Base-by-base conservation (phyloP, 2,113 vertebrate species). In the Cheirogaleus medius region DNA sequence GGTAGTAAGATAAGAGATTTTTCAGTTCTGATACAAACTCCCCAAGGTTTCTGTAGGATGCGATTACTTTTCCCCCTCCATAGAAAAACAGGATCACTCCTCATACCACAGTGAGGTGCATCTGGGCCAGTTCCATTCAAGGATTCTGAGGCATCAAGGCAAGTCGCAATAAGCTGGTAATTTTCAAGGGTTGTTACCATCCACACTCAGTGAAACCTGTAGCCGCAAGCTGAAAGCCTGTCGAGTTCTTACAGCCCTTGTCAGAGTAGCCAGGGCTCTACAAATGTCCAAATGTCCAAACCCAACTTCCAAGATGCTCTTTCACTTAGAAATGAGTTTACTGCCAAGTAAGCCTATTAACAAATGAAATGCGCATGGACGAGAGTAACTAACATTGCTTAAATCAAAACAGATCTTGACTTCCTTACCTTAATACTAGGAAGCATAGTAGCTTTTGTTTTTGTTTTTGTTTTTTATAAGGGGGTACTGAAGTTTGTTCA, bases 341-440 rank as follows among this genome's bases (percentile, higher is more conserved):
- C 86, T 96, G 95, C 93, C 92, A 92, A 95, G 85, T 39, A 95
- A 96, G 83, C 60, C 93, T 93, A 6, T 32, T 73, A 90, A 37
- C 69, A 90, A 11, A 77, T 18, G 58, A 64, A 93, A 21, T 49
- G 85, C 84, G 4, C 93, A n/a, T 18, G 91, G 58, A 90, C 68
- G 0, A 66, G 68, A 82, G 47, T 58, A 89, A 93, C 85, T 23
- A 95, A 77, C n/a, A 5, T 94, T 37, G 90, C 92, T 91, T 77
- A 84, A 94, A 96, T 87, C 92, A 95, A 93, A 92, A 73, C 66
- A 80, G 64, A 92, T 14, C 27, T 11, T 52, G 66, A 68, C 81
- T 96, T 95, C 95, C 99, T 99, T 98, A 99, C 99, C 99, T 98
- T 98, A 76, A 1, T 78, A 97, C 84, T 91, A 97, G 96, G 96